Evolutionary conservation across 2,113 vertebrate species (phyloP).

Genomic region (Pandion haliaetus): DNA sequence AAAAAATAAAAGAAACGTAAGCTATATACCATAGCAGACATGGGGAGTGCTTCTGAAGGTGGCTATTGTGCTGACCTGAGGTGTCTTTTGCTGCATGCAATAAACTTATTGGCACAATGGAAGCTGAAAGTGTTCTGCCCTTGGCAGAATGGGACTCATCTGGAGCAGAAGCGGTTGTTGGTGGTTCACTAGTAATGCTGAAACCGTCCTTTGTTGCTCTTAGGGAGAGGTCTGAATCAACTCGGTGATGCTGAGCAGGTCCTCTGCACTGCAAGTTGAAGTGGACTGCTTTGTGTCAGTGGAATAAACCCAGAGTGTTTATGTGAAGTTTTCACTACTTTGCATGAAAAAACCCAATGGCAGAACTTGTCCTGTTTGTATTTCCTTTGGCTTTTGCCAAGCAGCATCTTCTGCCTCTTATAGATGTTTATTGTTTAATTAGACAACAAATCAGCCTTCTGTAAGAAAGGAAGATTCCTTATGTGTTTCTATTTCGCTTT

Average conservation of each 20-base stretch:
- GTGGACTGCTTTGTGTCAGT: not conserved
- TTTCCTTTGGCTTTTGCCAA: not conserved
- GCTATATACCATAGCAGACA: too few relatives aligned
- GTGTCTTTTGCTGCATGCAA: not conserved
- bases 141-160: not conserved
- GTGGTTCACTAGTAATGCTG: not conserved
- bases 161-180: not conserved
- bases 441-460: not conserved
- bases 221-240: not conserved
- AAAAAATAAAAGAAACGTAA: not conserved
- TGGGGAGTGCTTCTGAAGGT: not conserved
- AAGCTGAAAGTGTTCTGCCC: not conserved
- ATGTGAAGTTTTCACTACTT: not conserved
- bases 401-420: not conserved
- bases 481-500: not conserved
- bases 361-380: not conserved
- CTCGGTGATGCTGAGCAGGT: not conserved
- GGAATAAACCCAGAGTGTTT: not conserved
- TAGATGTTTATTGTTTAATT: not conserved
- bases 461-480: not conserved
- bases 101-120: not conserved
- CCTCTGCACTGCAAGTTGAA: not conserved
- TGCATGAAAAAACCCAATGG: not conserved
- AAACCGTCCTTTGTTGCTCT: rapidly evolving
- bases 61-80: too few relatives aligned